Evolutionary conservation across 2,113 vertebrate species (phyloP), one percentile per base, ranked within the genome.

Genomic region (Rostratula benghalensis): DNA sequence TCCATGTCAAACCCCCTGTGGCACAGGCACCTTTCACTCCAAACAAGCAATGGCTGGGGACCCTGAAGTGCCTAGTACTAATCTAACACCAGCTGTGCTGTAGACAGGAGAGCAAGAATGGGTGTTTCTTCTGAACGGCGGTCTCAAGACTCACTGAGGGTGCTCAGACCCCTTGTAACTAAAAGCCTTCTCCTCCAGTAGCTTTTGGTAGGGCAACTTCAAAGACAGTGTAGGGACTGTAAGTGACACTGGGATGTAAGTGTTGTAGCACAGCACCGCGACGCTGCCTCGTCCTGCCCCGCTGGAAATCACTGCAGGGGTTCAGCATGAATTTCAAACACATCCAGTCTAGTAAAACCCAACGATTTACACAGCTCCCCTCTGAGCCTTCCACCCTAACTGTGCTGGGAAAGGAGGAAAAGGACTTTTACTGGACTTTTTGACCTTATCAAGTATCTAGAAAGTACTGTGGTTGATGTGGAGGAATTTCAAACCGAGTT

Each of bases 361-460:
- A 79, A 27, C 4, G 5, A 30, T 30, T 83, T 15, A 45, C 7
- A 4, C 80, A 82, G 45, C 70, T 65, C 39, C 24, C 17, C 60
- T 46, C 78, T 13, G 18, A 76, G 53, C 48, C 56, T 67, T 51
- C 81, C 45, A 80, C 6, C 45, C 54, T 7, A 60, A 31, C 41
- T 46, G 68, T 17, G 56, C 28, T 69, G 64, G 37, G 41, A 85
- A 83, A 85, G 39, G n/a, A 87, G 35, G 22, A 89, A 64, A 67
- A 70, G 33, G 64, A 83, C 60, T 94, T 94, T 85, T 9, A 61
- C n/a, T 50, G 63, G 57, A 63, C 57, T 90, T 85, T 16, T 39
- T 4, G 43, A 89, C 39, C 20, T 57, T 67, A 77, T n/a, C 31
- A 25, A 54, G 39, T 39, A 51, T 64, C 60, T 68, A 78, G 60